Base-by-base conservation (phyloP, 2,888 invertebrate genomes). In the Zygaena filipendulae region DNA sequence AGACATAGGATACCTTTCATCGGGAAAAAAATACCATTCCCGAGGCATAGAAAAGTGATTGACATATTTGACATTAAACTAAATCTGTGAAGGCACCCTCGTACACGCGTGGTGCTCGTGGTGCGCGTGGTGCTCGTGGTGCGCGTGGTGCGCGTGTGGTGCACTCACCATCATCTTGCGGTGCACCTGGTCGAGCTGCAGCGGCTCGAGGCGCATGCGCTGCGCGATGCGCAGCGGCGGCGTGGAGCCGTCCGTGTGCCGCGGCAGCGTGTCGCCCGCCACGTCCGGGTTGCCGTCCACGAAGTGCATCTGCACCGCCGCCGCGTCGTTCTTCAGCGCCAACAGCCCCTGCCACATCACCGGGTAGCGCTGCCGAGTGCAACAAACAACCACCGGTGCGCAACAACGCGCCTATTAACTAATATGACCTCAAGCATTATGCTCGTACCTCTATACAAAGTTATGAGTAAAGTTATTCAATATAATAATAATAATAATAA, bases 291-390 rank as follows among this genome's bases (percentile, higher is more conserved):
- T 96, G 32, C 98, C 98, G 51, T 93, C 92, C 39, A 98, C 95
- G 70, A 95, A 96, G 80, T 97, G 97, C 97, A 98, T 97, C 81
- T 98, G 97, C 23, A 98, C 97, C 13, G 94, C 93, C 4, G 97
- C 96, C 50, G 92, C 92, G 77, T 97, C 97, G 64, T 95, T 97
- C 81, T 98, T 98, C 43, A 98, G 82, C 0, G 95, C 97, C 42
- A 98, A 71, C 35, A 94, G 75, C 1, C 98, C 96, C 75, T 97
- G 96, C 98, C 98, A 98, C 91, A 97, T 93, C 23, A 96, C 91
- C 6, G 97, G 97, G 70, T 96, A 96, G 33, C 93, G 88, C 87
- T 95, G 86, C 9, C n/a, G n/a, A n/a, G n/a, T n/a, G n/a, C n/a
- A n/a, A n/a, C n/a, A 8, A 18, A 18, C 8, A 5, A 18, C 5